Percentiles rank a stretch among this genome's conserved stretches.
Conservation (phyloP, 2,113 vertebrate species). For the Coregonus clupeaformis region DNA sequence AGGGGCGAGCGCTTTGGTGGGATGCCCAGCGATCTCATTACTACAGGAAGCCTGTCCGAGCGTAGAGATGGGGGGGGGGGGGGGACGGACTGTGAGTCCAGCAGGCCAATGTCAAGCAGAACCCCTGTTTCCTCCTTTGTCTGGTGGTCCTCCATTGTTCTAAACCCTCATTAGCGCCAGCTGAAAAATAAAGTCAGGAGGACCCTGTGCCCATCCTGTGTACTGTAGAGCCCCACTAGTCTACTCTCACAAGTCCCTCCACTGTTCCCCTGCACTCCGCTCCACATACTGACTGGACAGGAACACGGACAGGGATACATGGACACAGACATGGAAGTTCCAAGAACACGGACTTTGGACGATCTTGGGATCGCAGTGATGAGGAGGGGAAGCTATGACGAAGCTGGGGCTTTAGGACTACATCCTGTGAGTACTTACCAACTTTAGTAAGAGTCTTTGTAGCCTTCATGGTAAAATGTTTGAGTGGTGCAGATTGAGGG, state of each 20-base stretch:
- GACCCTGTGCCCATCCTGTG: conserved; percentile 26
- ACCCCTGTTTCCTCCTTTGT: conserved; percentile 41
- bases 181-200: conserved; percentile 29
- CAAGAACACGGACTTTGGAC: neutral
- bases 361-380: conserved; percentile 22
- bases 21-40: conserved; percentile 51
- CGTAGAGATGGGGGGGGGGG: too few species aligned
- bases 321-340: neutral
- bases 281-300: too few species aligned
- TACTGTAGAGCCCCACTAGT: conserved; percentile 5
- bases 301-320: neutral
- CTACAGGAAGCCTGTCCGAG: conserved; percentile 16
- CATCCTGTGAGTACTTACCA: conserved; percentile 65
- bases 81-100: too few species aligned
- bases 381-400: conserved; percentile 73
- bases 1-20: conserved; percentile 39
- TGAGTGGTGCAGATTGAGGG: too few species aligned
- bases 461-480: too few species aligned
- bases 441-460: too few species aligned
- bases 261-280: conserved; percentile 3
- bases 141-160: conserved; percentile 54
- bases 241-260: neutral
- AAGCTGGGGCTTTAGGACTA: conserved; percentile 40
- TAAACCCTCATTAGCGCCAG: conserved; percentile 61
- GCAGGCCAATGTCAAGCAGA: conserved; percentile 46